phyloP scores from a whole-genome alignment of 2,797 vertebrate genomes.

The Chrysocyon brachyurus region DNA sequence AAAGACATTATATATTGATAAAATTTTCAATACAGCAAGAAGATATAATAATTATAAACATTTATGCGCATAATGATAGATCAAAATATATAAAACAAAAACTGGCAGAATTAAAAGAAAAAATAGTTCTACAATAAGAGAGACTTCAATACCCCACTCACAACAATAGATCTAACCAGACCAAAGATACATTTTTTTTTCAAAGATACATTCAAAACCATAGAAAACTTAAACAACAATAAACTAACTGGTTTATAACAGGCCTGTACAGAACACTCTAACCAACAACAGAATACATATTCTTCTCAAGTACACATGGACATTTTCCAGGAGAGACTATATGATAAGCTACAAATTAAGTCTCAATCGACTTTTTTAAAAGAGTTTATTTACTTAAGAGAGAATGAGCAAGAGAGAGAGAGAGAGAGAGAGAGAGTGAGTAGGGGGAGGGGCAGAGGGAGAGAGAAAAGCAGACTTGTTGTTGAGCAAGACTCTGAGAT shows the following conservation, averaged over 20 bases:
- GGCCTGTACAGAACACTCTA: not conserved
- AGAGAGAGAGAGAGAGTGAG: too few species aligned
- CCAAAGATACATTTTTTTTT: not conserved
- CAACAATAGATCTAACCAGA: not conserved
- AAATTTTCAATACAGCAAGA: not conserved
- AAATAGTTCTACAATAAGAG: not conserved
- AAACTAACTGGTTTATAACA: not conserved
- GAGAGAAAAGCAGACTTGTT: not conserved
- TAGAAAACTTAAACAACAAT: not conserved
- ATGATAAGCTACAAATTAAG: not conserved
- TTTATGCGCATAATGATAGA: not conserved
- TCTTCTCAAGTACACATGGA: not conserved
- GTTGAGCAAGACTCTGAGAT: too few species aligned
- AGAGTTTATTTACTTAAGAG: not conserved
- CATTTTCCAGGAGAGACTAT: not conserved
- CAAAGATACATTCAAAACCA: not conserved
- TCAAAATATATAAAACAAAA: not conserved
- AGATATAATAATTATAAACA: not conserved
- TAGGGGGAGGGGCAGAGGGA: not conserved
- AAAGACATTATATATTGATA: not conserved
- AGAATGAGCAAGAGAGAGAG: not conserved
- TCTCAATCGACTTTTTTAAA: not conserved
- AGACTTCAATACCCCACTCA: not conserved
- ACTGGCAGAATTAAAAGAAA: not conserved
- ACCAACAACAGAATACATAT: not conserved